A percentile compares a stretch with the other conserved stretches of the same genome.
These are phyloP conservation scores for Apotomis capreana DNA, from an alignment of 2,888 invertebrate genomes.

Conservation along the genomic window DNA sequence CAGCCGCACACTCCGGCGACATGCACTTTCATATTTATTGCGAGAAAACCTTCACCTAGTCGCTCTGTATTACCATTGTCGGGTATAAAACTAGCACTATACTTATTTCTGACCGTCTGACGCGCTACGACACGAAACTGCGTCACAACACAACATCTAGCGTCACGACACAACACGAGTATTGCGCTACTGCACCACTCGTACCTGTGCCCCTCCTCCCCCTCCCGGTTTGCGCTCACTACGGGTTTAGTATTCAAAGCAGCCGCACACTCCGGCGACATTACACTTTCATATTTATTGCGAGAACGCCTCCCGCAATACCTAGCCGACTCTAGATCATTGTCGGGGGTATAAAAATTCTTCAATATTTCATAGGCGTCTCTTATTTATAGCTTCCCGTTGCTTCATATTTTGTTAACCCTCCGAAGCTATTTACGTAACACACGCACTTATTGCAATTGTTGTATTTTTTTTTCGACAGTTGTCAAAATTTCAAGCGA, in stretches of 20 bases:
- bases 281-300: conserved; percentile 80
- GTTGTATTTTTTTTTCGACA: not conserved
- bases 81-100: too few species aligned
- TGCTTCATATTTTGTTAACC: not conserved
- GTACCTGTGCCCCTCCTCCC: conserved; percentile 58
- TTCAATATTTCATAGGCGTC: conserved; percentile 38
- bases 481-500: too few species aligned
- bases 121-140: too few species aligned
- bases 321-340: conserved; percentile 50
- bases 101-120: too few species aligned
- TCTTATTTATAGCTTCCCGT: conserved; percentile 18
- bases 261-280: conserved; percentile 73
- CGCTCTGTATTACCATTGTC: too few species aligned
- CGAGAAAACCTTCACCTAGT: too few species aligned
- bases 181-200: conserved; percentile 17
- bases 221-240: conserved; percentile 62
- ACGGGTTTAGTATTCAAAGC: conserved; percentile 80
- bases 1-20: too few species aligned
- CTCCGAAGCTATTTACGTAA: not conserved
- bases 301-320: conserved; percentile 70
- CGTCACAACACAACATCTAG: too few species aligned
- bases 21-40: too few species aligned
- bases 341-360: conserved; percentile 42
- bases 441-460: too few species aligned
- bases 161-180: not conserved